Conservation (phyloP, 2,797 vertebrate species). For the Poeciliopsis turneri region DNA sequence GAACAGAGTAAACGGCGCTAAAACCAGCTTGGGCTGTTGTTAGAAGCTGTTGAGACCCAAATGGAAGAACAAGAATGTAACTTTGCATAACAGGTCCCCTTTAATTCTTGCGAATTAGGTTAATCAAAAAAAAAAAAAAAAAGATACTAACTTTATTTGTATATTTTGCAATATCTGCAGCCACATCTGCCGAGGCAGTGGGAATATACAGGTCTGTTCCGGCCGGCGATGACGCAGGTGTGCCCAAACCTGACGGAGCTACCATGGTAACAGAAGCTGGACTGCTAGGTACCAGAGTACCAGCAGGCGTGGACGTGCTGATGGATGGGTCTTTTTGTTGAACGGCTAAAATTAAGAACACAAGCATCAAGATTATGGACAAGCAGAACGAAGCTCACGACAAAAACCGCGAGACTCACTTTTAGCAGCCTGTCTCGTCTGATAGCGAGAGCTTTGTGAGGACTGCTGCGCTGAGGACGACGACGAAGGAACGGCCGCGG, state of each 20-base stretch:
- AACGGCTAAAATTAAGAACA: constrained; percentile 80
- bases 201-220: constrained; percentile 91
- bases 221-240: constrained; percentile 75
- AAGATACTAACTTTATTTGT: constrained; percentile 92
- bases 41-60: no score
- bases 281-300: constrained; percentile 91
- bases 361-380: neutral
- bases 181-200: constrained; percentile 94
- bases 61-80: no score
- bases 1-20: no score
- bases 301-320: constrained; percentile 88
- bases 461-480: constrained; percentile 80
- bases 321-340: constrained; percentile 93
- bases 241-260: constrained; percentile 80
- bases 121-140: neutral
- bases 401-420: constrained; percentile 74
- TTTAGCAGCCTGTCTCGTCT: constrained; percentile 97
- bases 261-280: constrained; percentile 85
- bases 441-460: constrained; percentile 93
- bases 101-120: neutral
- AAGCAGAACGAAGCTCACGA: neutral
- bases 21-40: no score
- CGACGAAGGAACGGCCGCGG: constrained; percentile 51
- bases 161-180: constrained; percentile 97
- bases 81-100: no score